phyloP scores from a whole-genome alignment of 1,140 invertebrate species.

The Drosophila sp. region DNA sequence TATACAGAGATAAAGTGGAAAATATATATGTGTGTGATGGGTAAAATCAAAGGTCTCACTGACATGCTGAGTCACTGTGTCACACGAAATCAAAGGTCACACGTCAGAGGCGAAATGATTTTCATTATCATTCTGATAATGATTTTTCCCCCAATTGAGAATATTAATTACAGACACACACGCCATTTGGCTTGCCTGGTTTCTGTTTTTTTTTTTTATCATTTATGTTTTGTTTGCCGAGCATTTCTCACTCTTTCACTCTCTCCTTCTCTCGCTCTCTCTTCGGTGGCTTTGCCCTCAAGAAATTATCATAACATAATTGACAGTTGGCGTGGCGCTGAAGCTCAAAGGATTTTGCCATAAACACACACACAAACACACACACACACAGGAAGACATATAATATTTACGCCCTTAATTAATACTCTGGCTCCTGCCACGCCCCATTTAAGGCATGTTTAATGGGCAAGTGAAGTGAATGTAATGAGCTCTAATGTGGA shows the following conservation, averaged over 20 bases:
- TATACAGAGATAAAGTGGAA: constrained; percentile 11
- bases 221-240: not conserved
- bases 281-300: not conserved
- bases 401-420: constrained; percentile 21
- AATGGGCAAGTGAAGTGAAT: constrained; percentile 17
- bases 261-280: not conserved
- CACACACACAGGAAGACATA: not conserved
- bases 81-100: constrained; percentile 10
- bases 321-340: constrained; percentile 19
- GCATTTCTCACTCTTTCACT: not conserved
- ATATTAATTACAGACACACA: constrained; percentile 10
- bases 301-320: constrained; percentile 17
- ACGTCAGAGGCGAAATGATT: not conserved
- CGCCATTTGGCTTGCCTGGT: not conserved
- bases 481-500: constrained; percentile 19
- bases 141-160: constrained; percentile 6
- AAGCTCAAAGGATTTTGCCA: constrained; percentile 21
- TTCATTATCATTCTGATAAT: too few relatives aligned
- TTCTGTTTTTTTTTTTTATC: not conserved
- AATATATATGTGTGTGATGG: not conserved
- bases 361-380: constrained; percentile 3
- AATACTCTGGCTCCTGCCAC: constrained; percentile 10
- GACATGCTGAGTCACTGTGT: constrained; percentile 5
- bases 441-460: constrained; percentile 14
- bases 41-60: not conserved